phyloP scores from a whole-genome alignment of 2,113 vertebrate genomes.

The Sapayoa aenigma region DNA sequence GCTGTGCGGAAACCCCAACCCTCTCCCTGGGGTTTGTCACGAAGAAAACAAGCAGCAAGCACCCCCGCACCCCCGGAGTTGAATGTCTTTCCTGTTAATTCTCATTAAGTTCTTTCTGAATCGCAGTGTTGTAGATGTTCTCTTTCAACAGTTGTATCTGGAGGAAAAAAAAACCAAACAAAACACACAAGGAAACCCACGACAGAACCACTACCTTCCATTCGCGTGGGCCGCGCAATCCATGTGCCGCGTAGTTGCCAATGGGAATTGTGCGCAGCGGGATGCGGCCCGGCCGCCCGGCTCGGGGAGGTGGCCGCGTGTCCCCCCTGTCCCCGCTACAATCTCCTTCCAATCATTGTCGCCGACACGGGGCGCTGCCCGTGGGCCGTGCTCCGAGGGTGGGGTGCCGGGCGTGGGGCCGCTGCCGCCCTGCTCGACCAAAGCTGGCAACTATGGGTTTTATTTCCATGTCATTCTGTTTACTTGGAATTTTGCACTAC shows the following conservation, averaged over 20 bases:
- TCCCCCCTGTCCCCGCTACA: neutral
- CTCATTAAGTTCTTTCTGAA: conserved; percentile 44
- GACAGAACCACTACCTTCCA: neutral
- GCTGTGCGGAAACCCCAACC: conserved; percentile 2
- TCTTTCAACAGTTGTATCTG: conserved; percentile 52
- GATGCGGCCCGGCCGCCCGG: neutral
- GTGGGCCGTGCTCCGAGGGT: neutral
- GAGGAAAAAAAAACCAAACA: neutral
- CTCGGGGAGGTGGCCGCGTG: neutral
- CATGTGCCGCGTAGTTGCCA: conserved; percentile 63
- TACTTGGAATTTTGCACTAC: conserved; percentile 75
- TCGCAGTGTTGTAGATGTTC: conserved; percentile 45
- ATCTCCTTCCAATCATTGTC: conserved; percentile 30
- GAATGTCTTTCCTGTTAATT: conserved; percentile 61
- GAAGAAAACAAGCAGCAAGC: neutral
- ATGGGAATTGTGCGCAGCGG: neutral
- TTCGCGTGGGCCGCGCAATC: conserved; percentile 54
- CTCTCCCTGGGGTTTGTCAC: neutral
- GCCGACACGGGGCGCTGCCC: neutral
- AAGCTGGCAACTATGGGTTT: conserved; percentile 51
- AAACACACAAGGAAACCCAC: neutral
- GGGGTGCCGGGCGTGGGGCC: neutral
- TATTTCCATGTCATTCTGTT: conserved; percentile 75
- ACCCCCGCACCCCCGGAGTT: rapidly evolving
- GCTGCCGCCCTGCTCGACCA: neutral